Base-by-base conservation (phyloP, 2,113 vertebrate species). In the Aptenodytes forsteri region DNA sequence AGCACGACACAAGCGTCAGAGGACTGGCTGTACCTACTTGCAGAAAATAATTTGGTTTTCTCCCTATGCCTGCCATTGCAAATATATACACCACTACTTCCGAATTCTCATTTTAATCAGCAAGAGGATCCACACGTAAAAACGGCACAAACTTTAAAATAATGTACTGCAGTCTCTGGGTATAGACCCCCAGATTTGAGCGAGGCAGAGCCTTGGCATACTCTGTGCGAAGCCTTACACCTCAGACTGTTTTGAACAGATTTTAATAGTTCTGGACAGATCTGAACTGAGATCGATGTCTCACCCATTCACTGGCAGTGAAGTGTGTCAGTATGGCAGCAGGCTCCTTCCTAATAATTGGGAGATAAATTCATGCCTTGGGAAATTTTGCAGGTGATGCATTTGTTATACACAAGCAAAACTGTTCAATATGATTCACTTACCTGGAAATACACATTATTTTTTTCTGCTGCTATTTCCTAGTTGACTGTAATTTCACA, bases 391-490 rank as follows among this genome's bases (percentile, higher is more conserved):
- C 47, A 87, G 59, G 61, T 50, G 71, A 42, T 62, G 30, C 5
- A 4, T 42, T 77, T 71, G 40, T 76, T 54, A 29, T 16, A 8
- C 2, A 4, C 20, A 81, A 86, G 3, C 67, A 95, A 75, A 55
- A 17, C 34, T 20, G 13, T 58, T 77, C 52, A 10, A 26, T n/a
- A 3, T 80, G 77, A 91, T 70, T 95, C 58, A 72, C 26, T 9
- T 17, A 25, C 44, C 69, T 71, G 71, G 52, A 89, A 96, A 92
- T 25, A 78, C 0, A 70, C 0, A 4, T 29, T 6, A 3, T 50
- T 42, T 55, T 70, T 70, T 83, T 26, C 38, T 90, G 82, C 46
- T 94, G 54, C 56, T 81, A 12, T 93, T 97, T 96, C 97, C 96
- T 89, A 97, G 62, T 83, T 88, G 52, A 50, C 54, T 69, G n/a